Percentiles rank a stretch among this genome's conserved stretches.
Conservation (phyloP, 2,888 invertebrate genomes). For the Callimorpha dominula region DNA sequence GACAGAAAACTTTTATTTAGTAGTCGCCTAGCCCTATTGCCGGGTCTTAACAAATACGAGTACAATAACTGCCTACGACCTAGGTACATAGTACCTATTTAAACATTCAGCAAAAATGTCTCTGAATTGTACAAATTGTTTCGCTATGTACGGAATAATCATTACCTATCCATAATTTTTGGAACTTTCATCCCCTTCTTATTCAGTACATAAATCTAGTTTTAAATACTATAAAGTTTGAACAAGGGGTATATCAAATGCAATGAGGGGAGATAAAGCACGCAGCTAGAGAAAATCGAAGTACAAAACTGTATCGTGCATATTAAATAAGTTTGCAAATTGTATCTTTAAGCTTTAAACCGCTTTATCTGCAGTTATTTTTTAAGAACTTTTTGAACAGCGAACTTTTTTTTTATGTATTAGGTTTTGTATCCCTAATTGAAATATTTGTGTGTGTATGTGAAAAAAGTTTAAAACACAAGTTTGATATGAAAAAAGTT, state of each 20-base stretch:
- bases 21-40: background rate
- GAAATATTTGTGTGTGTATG: background rate
- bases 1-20: background rate
- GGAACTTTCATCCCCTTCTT: constrained; percentile 12
- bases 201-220: constrained; percentile 22
- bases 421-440: background rate
- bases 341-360: background rate
- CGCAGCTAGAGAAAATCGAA: constrained; percentile 8
- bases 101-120: background rate
- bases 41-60: background rate
- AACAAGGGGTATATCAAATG: constrained; percentile 34
- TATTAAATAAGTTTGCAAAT: constrained; percentile 1
- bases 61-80: background rate
- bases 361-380: background rate
- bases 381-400: background rate
- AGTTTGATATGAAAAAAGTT: background rate
- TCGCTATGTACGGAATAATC: no score
- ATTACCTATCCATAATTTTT: background rate
- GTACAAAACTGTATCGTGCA: constrained; percentile 4
- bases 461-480: background rate
- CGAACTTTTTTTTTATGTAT: background rate
- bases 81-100: background rate
- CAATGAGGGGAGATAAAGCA: constrained; percentile 33
- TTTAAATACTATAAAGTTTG: constrained; percentile 15
- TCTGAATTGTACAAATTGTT: background rate